A percentile compares a stretch with the other conserved stretches of the same genome.
phyloP scores from a whole-genome alignment of 2,113 vertebrate genomes.

The Carlito syrichta region DNA sequence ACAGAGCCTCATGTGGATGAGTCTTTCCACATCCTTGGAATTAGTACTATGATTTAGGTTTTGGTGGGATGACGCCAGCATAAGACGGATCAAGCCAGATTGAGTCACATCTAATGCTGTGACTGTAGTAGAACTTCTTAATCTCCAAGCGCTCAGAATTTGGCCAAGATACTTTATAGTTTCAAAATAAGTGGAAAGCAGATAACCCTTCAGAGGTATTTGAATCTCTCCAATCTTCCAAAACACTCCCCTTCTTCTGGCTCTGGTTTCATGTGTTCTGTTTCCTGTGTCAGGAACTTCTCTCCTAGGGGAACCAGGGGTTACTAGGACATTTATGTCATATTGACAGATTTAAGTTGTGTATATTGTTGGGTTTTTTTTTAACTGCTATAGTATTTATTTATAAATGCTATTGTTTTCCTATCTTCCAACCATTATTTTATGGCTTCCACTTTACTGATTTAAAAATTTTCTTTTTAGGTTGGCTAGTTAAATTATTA shows the following conservation, averaged over 20 bases:
- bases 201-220: neutral
- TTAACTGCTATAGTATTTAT: too few species aligned
- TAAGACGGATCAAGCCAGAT: neutral
- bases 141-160: neutral
- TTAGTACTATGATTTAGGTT: accelerated
- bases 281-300: neutral
- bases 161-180: neutral
- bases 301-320: neutral
- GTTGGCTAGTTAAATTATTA: neutral
- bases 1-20: accelerated
- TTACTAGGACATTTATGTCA: accelerated
- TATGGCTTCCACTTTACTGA: neutral
- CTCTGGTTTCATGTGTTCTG: too few species aligned
- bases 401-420: neutral
- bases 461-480: neutral
- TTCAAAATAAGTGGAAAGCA: neutral
- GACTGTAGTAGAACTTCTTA: neutral
- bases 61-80: neutral
- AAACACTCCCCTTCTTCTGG: accelerated
- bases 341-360: accelerated
- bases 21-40: neutral
- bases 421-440: neutral
- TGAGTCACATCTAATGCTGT: neutral
- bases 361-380: accelerated
- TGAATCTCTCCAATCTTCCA: neutral